Evolutionary conservation across 2,888 invertebrate species (phyloP), one percentile per base, ranked within the genome.

Genomic region (Drosophila neotestacea): DNA sequence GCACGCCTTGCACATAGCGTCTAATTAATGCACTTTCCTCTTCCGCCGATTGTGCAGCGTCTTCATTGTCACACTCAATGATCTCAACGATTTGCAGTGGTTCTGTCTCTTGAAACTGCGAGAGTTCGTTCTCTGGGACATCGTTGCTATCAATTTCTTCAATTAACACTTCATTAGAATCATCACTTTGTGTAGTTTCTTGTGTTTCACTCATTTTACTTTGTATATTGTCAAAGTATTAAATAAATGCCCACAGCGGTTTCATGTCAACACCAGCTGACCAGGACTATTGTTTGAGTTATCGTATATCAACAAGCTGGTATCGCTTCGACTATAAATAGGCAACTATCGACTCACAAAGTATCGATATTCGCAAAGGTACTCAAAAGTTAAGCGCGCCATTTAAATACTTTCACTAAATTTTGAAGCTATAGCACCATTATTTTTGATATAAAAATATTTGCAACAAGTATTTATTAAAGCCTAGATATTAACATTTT

Each of bases 1-100:
- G 93, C 91, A 96, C 95, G 1, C 96, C 96, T 85, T 94, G 94
- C 58, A 96, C 93, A 93, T 95, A 96, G 81, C 95, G 95, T 81
- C 94, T 94, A 0, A 95, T 95, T 34, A 96, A 90, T 60, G 94
- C 94, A 39, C 93, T 93, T 78, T 94, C 94, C 1, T 86, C 90
- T 22, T 90, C 91, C 5, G 70, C 73, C 0, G 65, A 64, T 10
- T 69, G 56, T 0, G 46, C 39, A 5, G 27, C 50, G 1, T 61
- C 62, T 27, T 47, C 67, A 11, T 51, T 65, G 3, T 69, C 73
- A 30, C 44, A 51, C 0, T 79, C 74, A 6, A 89, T 67, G 3
- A 91, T 85, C 16, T 86, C 87, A 4, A 89, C 77, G 4, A 89
- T 81, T 39, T 73, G 79, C 34, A 92, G 50, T 0, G 92, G 91